Conservation (phyloP, 2,888 invertebrate genomes). For the Idaea biselata region DNA sequence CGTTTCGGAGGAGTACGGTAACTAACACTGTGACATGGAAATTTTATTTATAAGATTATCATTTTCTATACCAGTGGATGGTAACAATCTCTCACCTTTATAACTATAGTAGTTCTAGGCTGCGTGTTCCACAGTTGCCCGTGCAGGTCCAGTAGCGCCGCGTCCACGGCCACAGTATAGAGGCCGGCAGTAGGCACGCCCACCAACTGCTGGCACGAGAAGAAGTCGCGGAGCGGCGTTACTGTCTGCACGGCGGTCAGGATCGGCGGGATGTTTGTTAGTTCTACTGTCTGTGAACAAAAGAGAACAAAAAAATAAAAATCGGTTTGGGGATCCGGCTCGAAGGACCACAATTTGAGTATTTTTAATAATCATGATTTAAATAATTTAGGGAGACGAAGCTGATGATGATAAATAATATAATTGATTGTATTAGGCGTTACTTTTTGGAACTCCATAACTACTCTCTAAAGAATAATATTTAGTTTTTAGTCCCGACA, state of each 20-base stretch:
- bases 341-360: no score
- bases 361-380: no score
- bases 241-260: constrained; percentile 88
- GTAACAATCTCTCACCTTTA: constrained; percentile 84
- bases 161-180: constrained; percentile 87
- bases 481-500: no score
- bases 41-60: no score
- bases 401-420: no score
- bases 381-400: no score
- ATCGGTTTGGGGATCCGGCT: background rate
- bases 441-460: no score
- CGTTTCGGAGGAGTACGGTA: no score
- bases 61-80: no score
- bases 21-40: no score
- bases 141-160: constrained; percentile 90
- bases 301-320: background rate
- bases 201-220: constrained; percentile 94
- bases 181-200: constrained; percentile 79
- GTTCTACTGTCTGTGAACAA: constrained; percentile 56
- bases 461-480: no score
- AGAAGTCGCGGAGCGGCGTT: constrained; percentile 95
- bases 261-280: constrained; percentile 56
- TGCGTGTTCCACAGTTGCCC: constrained; percentile 95
- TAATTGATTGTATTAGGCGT: no score
- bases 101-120: constrained; percentile 87